Evolutionary conservation across 2,113 vertebrate genomes (phyloP), one percentile per base, ranked within the genome.

Genomic region (Ornithorhynchus anatinus): DNA sequence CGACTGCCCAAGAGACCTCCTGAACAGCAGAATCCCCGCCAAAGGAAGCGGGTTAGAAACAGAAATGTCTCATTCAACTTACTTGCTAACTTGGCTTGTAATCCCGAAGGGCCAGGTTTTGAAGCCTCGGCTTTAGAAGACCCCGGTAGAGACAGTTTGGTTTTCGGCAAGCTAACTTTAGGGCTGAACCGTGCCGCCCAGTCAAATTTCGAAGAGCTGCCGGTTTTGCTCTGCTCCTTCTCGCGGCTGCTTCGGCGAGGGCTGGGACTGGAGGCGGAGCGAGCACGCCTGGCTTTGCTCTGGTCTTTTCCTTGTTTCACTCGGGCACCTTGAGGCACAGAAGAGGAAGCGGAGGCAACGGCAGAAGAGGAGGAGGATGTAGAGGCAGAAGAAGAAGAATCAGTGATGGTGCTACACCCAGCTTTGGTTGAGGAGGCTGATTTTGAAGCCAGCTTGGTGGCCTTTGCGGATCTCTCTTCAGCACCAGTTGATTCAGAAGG

Each of bases 401-500:
- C 97, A 20, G 97, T 97, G 93, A 98, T 96, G 92, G 95, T 95
- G 95, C 96, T 98, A 95, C 97, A 98, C 96, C 97, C 97, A 97
- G 97, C 97, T 98, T 98, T 99, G 96, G 96, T 97, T 96, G 98
- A 99, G 95, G 96, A 88, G 92, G 96, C 96, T 33, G 97, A 98
- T 97, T 98, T 99, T 95, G 98, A 99, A 97, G 98, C 98, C 98
- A 99, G 98, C 95, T 99, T 99, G 98, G 95, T 95, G 90, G 96
- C 95, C 98, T 99, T 99, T 94, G 93, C 95, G 95, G 97, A 92
- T 92, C 94, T 96, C 91, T 96, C 95, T 95, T 99, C 97, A 64
- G 93, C 91, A 93, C 96, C 93, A 94, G 96, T 93, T 91, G 95
- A 93, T 90, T 96, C 94, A 86, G 92, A 92, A 86, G 92, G 93